Evolutionary conservation across 1,140 invertebrate genomes (phyloP), one percentile per base, ranked within the genome.

Genomic region (Riptortus pedestris): DNA sequence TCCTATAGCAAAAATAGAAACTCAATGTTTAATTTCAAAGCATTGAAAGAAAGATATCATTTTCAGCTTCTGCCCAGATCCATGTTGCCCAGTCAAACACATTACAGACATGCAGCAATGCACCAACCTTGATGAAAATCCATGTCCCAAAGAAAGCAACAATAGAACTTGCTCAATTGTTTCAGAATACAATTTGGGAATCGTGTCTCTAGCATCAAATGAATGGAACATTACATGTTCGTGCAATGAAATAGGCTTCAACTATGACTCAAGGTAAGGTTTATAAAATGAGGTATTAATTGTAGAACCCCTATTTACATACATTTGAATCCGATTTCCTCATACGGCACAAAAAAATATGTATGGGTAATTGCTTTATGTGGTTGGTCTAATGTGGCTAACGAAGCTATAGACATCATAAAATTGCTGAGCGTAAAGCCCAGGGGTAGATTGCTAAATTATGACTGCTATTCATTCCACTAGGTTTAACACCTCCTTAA

Each of bases 1-100:
- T n/a, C n/a, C n/a, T n/a, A n/a, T n/a, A n/a, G n/a, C n/a, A n/a
- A n/a, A n/a, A n/a, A n/a, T n/a, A 59, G 24, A 20, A 59, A 29
- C 9, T 24, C 4, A 5, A 38, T 38, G 5, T 7, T 38, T 38
- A 38, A 38, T 5, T 38, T 38, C 14, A 7, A 38, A 38, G 14
- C 5, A 38, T 5, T 38, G 31, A 38, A 38, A 38, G 31, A 38
- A 14, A 38, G 5, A 38, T 38, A 38, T 38, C 5, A 7, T 38
- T 38, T 16, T 31, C 29, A 59, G 82, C 71, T 84, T 85, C 73
- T 85, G 83, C 73, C 82, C 82, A 4, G 82, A 84, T 73, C 77
- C 78, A 26, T 83, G 81, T 69, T 84, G 82, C 69, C 76, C 80
- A 11, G 67, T 76, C 64, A 79, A 72, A 20, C 68, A 70, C 60